Base-by-base conservation (phyloP, 2,888 invertebrate genomes). In the Drosophila stalkeri region DNA sequence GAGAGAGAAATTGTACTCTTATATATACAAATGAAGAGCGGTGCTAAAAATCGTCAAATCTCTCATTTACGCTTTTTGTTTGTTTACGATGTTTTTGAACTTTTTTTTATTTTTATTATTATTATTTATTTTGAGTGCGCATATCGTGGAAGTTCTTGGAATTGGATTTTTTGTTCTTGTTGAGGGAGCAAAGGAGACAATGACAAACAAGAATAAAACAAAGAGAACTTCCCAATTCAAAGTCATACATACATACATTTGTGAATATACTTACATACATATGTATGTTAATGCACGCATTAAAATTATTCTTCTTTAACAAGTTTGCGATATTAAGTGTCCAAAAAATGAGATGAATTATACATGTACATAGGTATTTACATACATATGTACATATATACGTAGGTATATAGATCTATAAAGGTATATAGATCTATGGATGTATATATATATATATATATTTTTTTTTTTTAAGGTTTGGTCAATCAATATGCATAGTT, bases 81-180 rank as follows among this genome's bases (percentile, higher is more conserved):
- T 33, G 49, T 14, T 80, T 49, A 62, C 37, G 35, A 55, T 44
- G 64, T 52, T 72, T 61, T 72, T 51, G 81, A 81, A 72, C 62
- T 46, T 57, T 52, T 23, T 27, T 12, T 47, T 46, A 14, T 33
- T 8, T 1, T 33, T 33, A 33, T 33, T 33, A 11, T 11, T 37
- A 3, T 37, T 37, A 12, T 12, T 37, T 37, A 5, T 37, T n/a
- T 39, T n/a, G 23, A 23, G 23, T 3, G 23, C 23, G 7, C 33
- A 18, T 51, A 51, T 33, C 33, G 33, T 46, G 37, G 20, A 44
- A 59, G 8, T 77, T 77, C 80, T 65, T 80, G 60, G 80, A 80
- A 76, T 51, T 51, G 18, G 49, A 11, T 18, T 18, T 18, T 9
- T 6, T 35, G 54, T 67, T 61, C 43, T 64, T 67, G 43, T 49